Percentiles rank a stretch among this genome's conserved stretches.
These are phyloP conservation scores for Criorhina ranunculi DNA, from an alignment of 2,888 invertebrate genomes.

Conservation along the genomic window DNA sequence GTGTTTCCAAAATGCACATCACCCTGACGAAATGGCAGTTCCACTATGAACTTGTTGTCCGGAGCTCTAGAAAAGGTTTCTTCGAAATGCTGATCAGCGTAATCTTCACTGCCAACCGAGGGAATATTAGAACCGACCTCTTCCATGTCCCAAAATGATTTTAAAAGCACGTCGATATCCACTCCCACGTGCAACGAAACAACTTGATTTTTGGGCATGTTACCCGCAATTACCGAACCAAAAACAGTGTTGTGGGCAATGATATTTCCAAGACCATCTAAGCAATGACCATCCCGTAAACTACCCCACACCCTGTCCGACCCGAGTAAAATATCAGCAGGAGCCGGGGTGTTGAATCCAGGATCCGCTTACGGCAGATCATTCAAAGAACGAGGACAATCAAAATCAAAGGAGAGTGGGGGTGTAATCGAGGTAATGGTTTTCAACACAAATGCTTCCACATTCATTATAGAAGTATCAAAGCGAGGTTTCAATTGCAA, in stretches of 20 bases:
- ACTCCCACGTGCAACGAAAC: slow-evolving; percentile 2
- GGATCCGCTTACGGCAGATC: neutral
- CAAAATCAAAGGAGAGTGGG: neutral
- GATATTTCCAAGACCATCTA: neutral
- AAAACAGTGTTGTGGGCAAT: slow-evolving; percentile 7
- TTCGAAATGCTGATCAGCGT: slow-evolving; percentile 20
- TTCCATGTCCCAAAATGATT: slow-evolving; percentile 1
- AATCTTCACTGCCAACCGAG: slow-evolving; percentile 5
- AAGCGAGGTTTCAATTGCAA: too few relatives aligned
- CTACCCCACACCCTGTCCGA: neutral
- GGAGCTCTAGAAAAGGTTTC: slow-evolving; percentile 44
- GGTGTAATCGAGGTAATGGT: too few relatives aligned
- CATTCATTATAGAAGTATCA: too few relatives aligned
- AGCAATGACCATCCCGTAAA: neutral
- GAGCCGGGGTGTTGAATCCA: neutral
- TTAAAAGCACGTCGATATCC: neutral
- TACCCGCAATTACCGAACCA: slow-evolving; percentile 23
- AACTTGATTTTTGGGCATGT: slow-evolving; percentile 6
- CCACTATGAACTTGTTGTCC: slow-evolving; percentile 15
- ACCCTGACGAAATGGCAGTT: slow-evolving; percentile 14
- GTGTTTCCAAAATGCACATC: slow-evolving; percentile 26
- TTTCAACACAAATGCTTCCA: neutral
- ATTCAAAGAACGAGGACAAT: neutral
- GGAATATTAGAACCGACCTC: neutral
- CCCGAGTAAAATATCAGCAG: neutral